Evolutionary conservation across 2,888 invertebrate species (phyloP), one percentile per base, ranked within the genome.

Genomic region (Cepaea hortensis): DNA sequence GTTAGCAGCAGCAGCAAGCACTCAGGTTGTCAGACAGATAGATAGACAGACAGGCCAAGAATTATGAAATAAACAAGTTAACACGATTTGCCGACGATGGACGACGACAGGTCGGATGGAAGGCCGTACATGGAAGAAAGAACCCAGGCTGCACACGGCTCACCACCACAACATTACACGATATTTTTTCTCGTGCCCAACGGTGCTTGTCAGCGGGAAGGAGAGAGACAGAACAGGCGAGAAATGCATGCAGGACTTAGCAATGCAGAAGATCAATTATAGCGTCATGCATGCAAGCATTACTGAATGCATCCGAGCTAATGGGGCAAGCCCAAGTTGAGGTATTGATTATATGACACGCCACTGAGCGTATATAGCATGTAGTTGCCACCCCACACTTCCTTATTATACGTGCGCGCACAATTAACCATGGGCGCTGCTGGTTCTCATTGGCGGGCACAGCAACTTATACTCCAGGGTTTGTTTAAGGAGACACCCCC

Each of bases 231-330:
- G 72, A n/a, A 72, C 23, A 72, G 72, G 23, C 20, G 23, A n/a
- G 23, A 72, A 72, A 72, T 72, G 72, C 50, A 18, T 15, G 48
- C 48, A 20, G 76, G 13, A 76, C 76, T 76, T 48, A 76, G 50
- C 76, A 76, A 76, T 76, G 76, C 76, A 50, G 48, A 76, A 18
- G 76, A 50, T 50, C 76, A 76, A 50, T 76, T 48, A 76, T 50
- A 50, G 20, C 50, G 76, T 55, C 55, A 55, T 55, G 55, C 48
- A 48, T 76, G 76, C 20, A 48, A 20, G 76, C 15, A 15, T 73
- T 73, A 46, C 35, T 73, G 73, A 46, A n/a, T 11, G 46, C 73
- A 73, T 73, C 73, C 15, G n/a, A 23, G 48, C 5, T 76, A 15
- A 76, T 76, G 76, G 48, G 20, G 50, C 46, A n/a, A 50, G 55